Percentiles rank a stretch among this genome's conserved stretches.
Conservation (phyloP, 2,113 vertebrate species). For the Microcebus ravelobensis region DNA sequence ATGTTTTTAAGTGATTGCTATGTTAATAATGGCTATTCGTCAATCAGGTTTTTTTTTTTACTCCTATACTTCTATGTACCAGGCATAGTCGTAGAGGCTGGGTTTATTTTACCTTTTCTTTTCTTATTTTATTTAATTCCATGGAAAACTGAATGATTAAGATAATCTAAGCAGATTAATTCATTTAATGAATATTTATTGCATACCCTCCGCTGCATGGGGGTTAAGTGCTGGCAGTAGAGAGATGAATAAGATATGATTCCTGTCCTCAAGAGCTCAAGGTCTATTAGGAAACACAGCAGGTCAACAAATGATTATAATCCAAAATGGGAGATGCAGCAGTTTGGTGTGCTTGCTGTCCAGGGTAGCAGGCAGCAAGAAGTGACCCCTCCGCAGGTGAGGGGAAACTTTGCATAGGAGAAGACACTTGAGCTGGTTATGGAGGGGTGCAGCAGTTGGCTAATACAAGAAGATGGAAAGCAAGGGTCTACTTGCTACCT, state of each 20-base stretch:
- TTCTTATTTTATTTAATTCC: neutral
- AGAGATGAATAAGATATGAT: slow-evolving; percentile 12
- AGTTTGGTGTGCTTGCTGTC: neutral
- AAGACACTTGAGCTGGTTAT: neutral
- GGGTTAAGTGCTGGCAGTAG: neutral
- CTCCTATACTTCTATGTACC: neutral
- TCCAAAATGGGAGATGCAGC: neutral
- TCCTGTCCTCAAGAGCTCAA: neutral
- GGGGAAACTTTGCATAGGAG: neutral
- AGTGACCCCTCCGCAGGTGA: neutral
- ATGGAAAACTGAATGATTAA: neutral
- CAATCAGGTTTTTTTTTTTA: neutral
- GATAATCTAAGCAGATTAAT: neutral
- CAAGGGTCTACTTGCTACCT: neutral
- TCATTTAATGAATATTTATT: neutral
- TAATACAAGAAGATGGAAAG: neutral
- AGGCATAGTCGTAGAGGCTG: neutral
- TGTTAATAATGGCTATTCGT: neutral
- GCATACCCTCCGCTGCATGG: neutral
- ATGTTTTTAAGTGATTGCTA: neutral
- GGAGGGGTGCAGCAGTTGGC: neutral
- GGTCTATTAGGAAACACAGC: neutral
- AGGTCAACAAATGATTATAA: neutral
- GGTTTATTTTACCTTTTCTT: neutral
- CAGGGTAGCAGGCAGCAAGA: neutral